Conservation (phyloP, 2,113 vertebrate species). For the Colaptes auratus region DNA sequence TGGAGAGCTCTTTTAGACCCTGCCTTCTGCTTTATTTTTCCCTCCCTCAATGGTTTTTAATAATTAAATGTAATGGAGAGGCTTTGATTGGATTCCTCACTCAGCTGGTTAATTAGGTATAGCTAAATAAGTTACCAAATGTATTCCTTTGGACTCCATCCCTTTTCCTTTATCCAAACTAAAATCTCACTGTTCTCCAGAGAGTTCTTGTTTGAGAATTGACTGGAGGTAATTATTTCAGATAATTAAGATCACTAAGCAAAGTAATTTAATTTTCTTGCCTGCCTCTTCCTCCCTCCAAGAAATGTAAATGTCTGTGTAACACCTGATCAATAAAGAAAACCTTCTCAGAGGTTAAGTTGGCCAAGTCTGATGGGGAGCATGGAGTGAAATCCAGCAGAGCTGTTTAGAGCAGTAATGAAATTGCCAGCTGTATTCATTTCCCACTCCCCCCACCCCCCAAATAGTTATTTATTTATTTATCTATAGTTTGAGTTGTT, state of each 20-base stretch:
- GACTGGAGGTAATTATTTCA: slow-evolving; percentile 80
- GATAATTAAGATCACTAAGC: slow-evolving; percentile 81
- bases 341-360: slow-evolving; percentile 72
- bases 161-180: slow-evolving; percentile 54
- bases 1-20: not conserved
- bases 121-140: slow-evolving; percentile 72
- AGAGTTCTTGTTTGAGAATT: slow-evolving; percentile 73
- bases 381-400: slow-evolving; percentile 49
- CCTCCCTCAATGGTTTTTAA: slow-evolving; percentile 64
- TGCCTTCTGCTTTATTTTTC: not conserved
- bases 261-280: slow-evolving; percentile 78
- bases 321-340: slow-evolving; percentile 55
- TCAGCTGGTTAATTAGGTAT: slow-evolving; percentile 77
- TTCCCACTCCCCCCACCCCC: not conserved
- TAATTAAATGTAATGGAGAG: slow-evolving; percentile 61
- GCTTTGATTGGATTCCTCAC: slow-evolving; percentile 73
- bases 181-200: slow-evolving; percentile 67
- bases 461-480: not conserved
- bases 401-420: slow-evolving; percentile 50
- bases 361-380: slow-evolving; percentile 20
- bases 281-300: slow-evolving; percentile 45
- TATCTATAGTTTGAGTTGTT: too few species aligned
- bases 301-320: slow-evolving; percentile 70
- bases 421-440: not conserved
- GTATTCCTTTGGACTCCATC: slow-evolving; percentile 62